Base-by-base conservation (phyloP, 2,888 invertebrate species). In the Brachylomia viminalis region DNA sequence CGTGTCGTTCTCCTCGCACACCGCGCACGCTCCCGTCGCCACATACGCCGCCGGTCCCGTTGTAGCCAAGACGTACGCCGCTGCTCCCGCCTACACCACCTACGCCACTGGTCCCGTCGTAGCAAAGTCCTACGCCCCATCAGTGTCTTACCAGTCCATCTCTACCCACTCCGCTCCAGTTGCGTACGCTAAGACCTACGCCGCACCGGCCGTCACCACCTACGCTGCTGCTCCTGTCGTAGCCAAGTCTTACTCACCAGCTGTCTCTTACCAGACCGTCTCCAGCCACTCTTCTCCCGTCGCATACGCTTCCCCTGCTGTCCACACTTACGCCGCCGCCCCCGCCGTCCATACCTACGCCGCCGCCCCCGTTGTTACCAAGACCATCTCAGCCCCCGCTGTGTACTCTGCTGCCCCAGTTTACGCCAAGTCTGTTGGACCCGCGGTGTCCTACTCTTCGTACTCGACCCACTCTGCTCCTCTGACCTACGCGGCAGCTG, bases 211-310 rank as follows among this genome's bases (percentile, higher is more conserved):
- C 33, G 83, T 89, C 71, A 82, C 90, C 68, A 84, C 71, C 74
- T 91, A 91, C 54, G 92, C 90, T 61, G 88, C 92, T 30, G 82
- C 79, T 49, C 88, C 92, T 30, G 89, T 91, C 7, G 94, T 87
- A 93, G 86, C 96, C 95, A 87, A 94, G 86, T 91, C 93, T 94
- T 86, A 92, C 81, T 86, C 92, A 83, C 93, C 93, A 5, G 92
- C 92, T 45, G 89, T 92, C 52, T 93, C 94, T 27, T 87, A 87
- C 89, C 92, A 93, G 42, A 90, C 91, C 72, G 92, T 92, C 75
- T 91, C 93, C n/a, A 90, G 93, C 52, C 92, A 93, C 91, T 92
- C 94, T 33, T 89, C 92, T 85, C 90, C 92, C 45, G 91, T 92
- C 79, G 87, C 92, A 72, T 94, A 81, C 30, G 54, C 77, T n/a